Evolutionary conservation across 1,140 invertebrate species (phyloP).

Genomic region (Platyscapa corneri): DNA sequence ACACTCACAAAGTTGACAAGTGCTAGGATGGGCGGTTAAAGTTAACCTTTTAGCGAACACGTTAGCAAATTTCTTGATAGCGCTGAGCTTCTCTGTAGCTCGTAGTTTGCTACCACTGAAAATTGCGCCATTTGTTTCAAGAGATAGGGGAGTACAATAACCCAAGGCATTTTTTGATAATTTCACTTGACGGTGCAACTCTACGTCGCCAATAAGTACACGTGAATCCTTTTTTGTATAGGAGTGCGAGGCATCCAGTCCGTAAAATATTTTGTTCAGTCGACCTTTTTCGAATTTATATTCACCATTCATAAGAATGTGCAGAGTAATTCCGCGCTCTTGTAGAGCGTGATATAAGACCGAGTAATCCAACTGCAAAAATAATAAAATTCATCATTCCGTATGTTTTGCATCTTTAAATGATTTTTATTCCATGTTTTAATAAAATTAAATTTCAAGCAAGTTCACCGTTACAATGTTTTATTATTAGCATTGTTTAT

Average conservation of each 20-base stretch:
- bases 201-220: constrained; percentile 78
- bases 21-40: constrained; percentile 76
- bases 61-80: constrained; percentile 80
- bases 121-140: constrained; percentile 88
- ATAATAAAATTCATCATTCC: constrained; percentile 46
- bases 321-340: constrained; percentile 86
- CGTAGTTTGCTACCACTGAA: constrained; percentile 79
- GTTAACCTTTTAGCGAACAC: constrained; percentile 83
- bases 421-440: too few relatives aligned
- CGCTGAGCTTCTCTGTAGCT: constrained; percentile 72
- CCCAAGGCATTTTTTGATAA: constrained; percentile 84
- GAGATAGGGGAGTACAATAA: constrained; percentile 85
- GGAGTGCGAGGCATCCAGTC: constrained; percentile 81
- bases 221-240: constrained; percentile 87
- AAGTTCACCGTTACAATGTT: too few relatives aligned
- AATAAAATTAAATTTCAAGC: too few relatives aligned
- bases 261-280: constrained; percentile 83
- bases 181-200: constrained; percentile 81
- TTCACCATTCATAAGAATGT: constrained; percentile 88
- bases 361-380: constrained; percentile 85
- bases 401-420: background rate
- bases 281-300: constrained; percentile 83
- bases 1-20: constrained; percentile 85
- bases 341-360: constrained; percentile 85
- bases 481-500: too few relatives aligned